Evolutionary conservation across 1,140 invertebrate genomes (phyloP), one percentile per base, ranked within the genome.

Genomic region (Sminthurides bifidus): DNA sequence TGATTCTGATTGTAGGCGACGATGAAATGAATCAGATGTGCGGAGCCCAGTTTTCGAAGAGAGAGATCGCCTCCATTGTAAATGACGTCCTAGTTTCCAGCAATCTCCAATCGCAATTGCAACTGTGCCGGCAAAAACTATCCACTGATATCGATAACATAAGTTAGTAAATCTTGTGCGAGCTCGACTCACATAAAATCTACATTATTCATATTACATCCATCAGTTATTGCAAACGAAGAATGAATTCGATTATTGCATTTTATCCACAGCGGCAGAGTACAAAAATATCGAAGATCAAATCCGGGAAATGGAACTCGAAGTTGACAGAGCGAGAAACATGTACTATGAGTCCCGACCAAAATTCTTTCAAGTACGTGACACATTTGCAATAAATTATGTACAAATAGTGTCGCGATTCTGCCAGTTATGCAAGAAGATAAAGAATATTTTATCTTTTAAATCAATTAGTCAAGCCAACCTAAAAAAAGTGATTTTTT

Each of bases 241-340:
- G n/a, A n/a, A n/a, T n/a, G n/a, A n/a, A n/a, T n/a, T n/a, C n/a
- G n/a, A n/a, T n/a, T n/a, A n/a, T n/a, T n/a, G n/a, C n/a, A n/a
- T n/a, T 50, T 38, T 21, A 30, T 40, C 67, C 67, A n/a, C 27
- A 74, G 73, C 40, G 66, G 67, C 60, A 77, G 15, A 69, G 70
- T 10, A 55, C 65, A 24, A 63, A 68, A 30, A 60, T 77, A 12
- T 57, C 68, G 40, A 60, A 71, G 3, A 67, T 65, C 14, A 70
- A 72, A 61, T 64, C 24, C 41, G 41, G 8, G 6, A 15, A 10
- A 43, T 43, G 21, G 41, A 43, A 19, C 10, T 21, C 6, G 6
- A 43, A 43, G 41, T 43, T 6, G 41, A 43, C 17, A 6, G 24
- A 19, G 6, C 41, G 24, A 10, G 41, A 43, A 43, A 43, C 17